Base-by-base conservation (phyloP, 2,888 invertebrate genomes). In the Sphaerophoria taeniata region DNA sequence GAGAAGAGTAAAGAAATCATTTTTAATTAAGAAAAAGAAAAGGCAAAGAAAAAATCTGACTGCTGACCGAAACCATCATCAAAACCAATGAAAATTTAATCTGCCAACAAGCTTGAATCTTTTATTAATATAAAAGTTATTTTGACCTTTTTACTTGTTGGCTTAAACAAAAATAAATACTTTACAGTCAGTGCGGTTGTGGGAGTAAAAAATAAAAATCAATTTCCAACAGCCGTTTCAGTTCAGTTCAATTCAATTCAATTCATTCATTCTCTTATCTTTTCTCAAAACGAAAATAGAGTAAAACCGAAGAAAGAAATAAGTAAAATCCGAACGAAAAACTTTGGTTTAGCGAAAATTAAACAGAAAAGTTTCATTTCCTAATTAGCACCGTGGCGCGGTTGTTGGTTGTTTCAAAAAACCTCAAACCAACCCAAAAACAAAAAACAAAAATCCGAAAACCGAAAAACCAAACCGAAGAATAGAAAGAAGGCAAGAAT, bases 331-430 rank as follows among this genome's bases (percentile, higher is more conserved):
- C 9, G n/a, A 36, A 58, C 55, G 49, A 51, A 69, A 69, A 74
- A 74, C 45, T 70, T 63, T 78, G 73, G 74, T 78, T 73, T 61
- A 78, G 51, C 53, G 65, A 56, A 74, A 24, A 78, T 83, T 78
- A 45, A 83, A 74, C 78, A 53, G 74, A 78, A 74, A 74, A 71
- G 78, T 71, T 78, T 73, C 70, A 83, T 83, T 83, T 83, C 58
- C 74, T 83, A 83, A 83, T 83, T 83, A 83, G 78, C 65, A 58
- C 75, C 69, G 39, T 49, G 49, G 47, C 7, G 6, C 6, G 33
- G n/a, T 6, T 9, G 0, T 71, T 9, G 33, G 78, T 83, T 70
- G 47, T 70, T 39, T n/a, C 33, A 36, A 43, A 24, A 24, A 24
- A 24, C 24, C 24, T 24, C 24, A 24, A 24, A 24, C n/a, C n/a